These are phyloP conservation scores for Mirounga angustirostris DNA, from an alignment of 2,113 vertebrate species.

Conservation along the genomic window DNA sequence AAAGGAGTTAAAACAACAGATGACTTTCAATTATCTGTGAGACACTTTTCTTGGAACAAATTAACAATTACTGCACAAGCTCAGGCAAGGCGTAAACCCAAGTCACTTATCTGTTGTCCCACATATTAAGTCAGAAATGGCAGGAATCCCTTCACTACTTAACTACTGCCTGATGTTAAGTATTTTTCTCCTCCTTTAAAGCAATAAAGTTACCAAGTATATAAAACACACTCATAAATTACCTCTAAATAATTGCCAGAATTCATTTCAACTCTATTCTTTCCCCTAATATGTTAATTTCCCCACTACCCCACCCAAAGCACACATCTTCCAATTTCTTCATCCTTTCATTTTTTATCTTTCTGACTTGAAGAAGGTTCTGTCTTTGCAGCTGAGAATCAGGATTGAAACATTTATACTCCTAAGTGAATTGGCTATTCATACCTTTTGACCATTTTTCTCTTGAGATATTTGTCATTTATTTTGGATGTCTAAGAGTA, in stretches of 20 bases:
- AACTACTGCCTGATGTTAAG: slow-evolving; percentile 6
- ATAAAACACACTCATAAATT: neutral
- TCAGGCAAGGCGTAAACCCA: neutral
- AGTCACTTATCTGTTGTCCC: neutral
- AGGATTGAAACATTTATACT: neutral
- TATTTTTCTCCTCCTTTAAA: neutral
- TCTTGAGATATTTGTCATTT: neutral
- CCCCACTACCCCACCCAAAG: neutral
- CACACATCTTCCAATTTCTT: neutral
- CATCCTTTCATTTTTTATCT: neutral
- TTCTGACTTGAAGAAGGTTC: neutral
- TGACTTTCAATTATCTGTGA: neutral
- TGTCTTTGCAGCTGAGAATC: neutral
- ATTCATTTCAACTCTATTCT: neutral
- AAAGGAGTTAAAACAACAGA: neutral
- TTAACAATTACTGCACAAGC: neutral
- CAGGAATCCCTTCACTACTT: neutral
- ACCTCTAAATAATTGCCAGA: neutral
- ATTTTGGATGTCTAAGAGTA: neutral
- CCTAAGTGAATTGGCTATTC: neutral
- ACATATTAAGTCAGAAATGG: neutral
- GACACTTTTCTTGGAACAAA: neutral
- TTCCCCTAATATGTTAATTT: neutral
- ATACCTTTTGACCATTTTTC: neutral
- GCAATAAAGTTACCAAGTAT: neutral